Evolutionary conservation across 2,888 invertebrate genomes (phyloP).

Genomic region (Linnaemya tessellans): DNA sequence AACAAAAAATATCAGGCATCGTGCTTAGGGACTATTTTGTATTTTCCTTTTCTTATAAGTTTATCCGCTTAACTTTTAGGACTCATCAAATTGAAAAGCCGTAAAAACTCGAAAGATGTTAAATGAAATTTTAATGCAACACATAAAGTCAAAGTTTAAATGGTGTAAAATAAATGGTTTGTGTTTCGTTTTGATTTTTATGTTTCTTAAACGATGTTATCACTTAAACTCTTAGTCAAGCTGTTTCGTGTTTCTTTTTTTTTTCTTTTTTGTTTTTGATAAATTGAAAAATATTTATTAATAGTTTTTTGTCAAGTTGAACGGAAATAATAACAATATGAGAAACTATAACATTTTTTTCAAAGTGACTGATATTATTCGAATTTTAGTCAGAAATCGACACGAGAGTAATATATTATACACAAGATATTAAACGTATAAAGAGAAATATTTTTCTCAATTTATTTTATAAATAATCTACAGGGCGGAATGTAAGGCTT

Average conservation of each 20-base stretch:
- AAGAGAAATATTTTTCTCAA: too few relatives aligned
- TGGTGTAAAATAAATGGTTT: slow-evolving; percentile 61
- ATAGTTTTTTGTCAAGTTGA: neutral
- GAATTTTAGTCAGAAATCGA: too few relatives aligned
- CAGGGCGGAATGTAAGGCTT: too few relatives aligned
- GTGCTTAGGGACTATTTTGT: neutral
- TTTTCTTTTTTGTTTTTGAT: neutral
- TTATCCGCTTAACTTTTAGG: neutral
- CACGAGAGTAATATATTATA: too few relatives aligned
- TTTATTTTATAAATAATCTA: too few relatives aligned
- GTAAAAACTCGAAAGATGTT: slow-evolving; percentile 47
- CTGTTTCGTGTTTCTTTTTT: neutral
- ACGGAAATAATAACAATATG: too few relatives aligned
- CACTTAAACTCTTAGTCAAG: slow-evolving; percentile 5
- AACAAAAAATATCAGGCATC: slow-evolving; percentile 5
- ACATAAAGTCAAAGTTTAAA: slow-evolving; percentile 64
- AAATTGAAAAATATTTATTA: slow-evolving; percentile 25
- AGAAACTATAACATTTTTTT: too few relatives aligned
- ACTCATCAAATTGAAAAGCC: slow-evolving; percentile 55
- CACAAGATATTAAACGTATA: too few relatives aligned
- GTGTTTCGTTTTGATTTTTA: slow-evolving; percentile 9
- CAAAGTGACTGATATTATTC: too few relatives aligned
- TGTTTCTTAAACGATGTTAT: slow-evolving; percentile 26
- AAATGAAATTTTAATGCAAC: slow-evolving; percentile 61
- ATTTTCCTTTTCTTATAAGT: neutral